phyloP scores from a whole-genome alignment of 2,797 vertebrate genomes.

The Neosilurus mollespiculum region DNA sequence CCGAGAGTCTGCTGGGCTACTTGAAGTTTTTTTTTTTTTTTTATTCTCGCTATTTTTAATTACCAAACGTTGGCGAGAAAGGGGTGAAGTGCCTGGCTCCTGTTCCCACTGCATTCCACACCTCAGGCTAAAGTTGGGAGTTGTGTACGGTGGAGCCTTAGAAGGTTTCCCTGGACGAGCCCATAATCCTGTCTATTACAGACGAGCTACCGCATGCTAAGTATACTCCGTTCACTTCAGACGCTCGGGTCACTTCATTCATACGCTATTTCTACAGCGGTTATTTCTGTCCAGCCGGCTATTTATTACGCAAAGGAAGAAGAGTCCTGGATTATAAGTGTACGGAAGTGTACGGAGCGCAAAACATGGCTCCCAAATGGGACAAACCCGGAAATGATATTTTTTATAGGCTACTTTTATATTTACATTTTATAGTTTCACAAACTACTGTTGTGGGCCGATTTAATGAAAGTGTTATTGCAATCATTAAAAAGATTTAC shows the following conservation, averaged over 20 bases:
- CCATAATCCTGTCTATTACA: slow-evolving; percentile 12
- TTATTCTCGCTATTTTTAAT: neutral
- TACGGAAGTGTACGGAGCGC: too few relatives aligned
- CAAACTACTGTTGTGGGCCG: too few relatives aligned
- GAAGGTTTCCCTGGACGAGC: slow-evolving; percentile 31
- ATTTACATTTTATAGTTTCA: too few relatives aligned
- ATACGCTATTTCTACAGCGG: neutral
- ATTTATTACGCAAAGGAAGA: too few relatives aligned
- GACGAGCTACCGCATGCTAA: neutral
- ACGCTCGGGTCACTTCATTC: neutral
- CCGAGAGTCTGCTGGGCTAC: slow-evolving; percentile 23
- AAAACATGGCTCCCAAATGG: too few relatives aligned
- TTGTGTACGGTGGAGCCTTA: slow-evolving; percentile 11
- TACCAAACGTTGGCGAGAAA: slow-evolving; percentile 22
- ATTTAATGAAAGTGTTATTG: too few relatives aligned
- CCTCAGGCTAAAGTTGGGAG: slow-evolving; percentile 4
- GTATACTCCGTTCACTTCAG: slow-evolving; percentile 3
- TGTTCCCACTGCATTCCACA: slow-evolving; percentile 29
- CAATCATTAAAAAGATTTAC: too few relatives aligned
- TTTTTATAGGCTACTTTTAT: too few relatives aligned
- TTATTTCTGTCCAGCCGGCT: neutral
- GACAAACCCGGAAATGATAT: too few relatives aligned
- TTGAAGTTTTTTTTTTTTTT: neutral
- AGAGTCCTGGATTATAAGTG: neutral
- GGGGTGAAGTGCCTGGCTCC: neutral